Evolutionary conservation across 2,888 invertebrate species (phyloP), one percentile per base, ranked within the genome.

Genomic region (Trissolcus japonicus): DNA sequence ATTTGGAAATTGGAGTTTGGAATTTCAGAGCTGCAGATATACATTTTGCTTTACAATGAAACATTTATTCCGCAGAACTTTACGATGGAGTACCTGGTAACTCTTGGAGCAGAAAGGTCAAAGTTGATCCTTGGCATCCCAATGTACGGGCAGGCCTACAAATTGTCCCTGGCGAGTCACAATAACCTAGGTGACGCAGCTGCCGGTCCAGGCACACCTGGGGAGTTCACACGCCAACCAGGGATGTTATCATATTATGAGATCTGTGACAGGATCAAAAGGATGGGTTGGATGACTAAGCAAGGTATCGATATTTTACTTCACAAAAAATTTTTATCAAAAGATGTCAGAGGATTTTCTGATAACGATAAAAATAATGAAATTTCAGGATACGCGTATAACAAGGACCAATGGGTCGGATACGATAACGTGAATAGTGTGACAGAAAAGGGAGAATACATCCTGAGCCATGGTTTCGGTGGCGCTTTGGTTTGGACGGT

Each of bases 221-320:
- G 96, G 19, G 94, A 95, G 85, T 94, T 93, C 78, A 96, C 96
- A 0, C 93, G 93, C 79, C 96, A 96, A 87, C 95, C 95, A 0
- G 96, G 96, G 83, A 96, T 96, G 95, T 86, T 96, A 82, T 93
- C 95, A 0, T 96, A 95, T 86, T 95, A 95, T 83, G 96, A 96
- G 90, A 93, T 96, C 79, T 96, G 96, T 83, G 92, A 94, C 66
- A 91, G 93, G 88, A 89, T 88, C 6, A 87, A 85, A 50, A 82
- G 79, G 17, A 82, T 82, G 6, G 80, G 80, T 13, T 89, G 89
- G 89, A 79, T 83, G 56, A 63, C 14, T 35, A 35, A 9, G 9
- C 35, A 7, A 35, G 35, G 29, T 29, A 1, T 50, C 14, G 16
- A 7, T 50, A 17, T 21, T 19, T 19, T 6, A 53, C 11, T 19